Evolutionary conservation across 2,797 vertebrate species (phyloP).

Genomic region (Hoplostethus mediterraneus): DNA sequence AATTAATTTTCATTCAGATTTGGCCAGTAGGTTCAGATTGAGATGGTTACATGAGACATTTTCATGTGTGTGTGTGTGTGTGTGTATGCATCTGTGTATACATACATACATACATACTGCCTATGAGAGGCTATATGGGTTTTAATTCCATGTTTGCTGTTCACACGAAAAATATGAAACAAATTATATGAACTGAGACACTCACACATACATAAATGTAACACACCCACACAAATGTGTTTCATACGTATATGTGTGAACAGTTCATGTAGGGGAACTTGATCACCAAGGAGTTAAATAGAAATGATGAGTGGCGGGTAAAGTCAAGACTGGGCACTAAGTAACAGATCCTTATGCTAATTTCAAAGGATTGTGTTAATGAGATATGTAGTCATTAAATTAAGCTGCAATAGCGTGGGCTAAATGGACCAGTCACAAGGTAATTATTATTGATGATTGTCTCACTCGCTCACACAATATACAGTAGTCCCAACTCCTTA

Average conservation of each 20-base stretch:
- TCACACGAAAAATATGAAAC: not conserved
- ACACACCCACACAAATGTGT: not conserved
- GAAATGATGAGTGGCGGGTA: not conserved
- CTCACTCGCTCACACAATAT: conserved; percentile 13
- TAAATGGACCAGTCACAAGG: conserved; percentile 56
- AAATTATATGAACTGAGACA: not conserved
- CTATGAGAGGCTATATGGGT: not conserved
- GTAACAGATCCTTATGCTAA: conserved; percentile 69
- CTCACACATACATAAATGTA: not conserved
- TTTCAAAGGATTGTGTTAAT: conserved; percentile 85
- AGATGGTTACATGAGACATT: no score
- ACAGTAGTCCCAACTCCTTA: not conserved
- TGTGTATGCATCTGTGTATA: not conserved
- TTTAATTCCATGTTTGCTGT: not conserved
- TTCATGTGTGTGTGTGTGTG: not conserved
- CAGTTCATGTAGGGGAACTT: not conserved
- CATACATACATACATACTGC: not conserved
- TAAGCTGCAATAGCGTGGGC: conserved; percentile 34
- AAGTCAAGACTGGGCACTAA: conserved; percentile 2
- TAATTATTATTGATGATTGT: conserved; percentile 66
- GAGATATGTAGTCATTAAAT: conserved; percentile 79
- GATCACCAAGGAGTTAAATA: not conserved
- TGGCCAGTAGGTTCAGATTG: no score
- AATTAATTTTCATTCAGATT: no score
- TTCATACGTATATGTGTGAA: not conserved